Base-by-base conservation (phyloP, 1,140 invertebrate species). In the Condylostylus longicornis region DNA sequence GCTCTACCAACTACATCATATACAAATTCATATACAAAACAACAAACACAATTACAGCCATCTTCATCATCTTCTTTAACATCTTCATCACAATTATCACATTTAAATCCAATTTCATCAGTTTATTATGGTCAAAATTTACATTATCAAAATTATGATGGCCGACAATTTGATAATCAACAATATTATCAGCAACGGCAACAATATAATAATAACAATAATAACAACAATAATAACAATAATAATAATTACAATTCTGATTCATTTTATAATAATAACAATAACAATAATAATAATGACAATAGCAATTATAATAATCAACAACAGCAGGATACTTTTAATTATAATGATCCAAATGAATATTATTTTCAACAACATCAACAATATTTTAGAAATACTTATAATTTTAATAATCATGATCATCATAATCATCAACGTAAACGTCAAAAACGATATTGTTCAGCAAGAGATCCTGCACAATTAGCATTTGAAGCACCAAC, bases 401-500 rank as follows among this genome's bases (percentile, higher is more conserved):
- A n/a, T 25, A n/a, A 25, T n/a, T 8, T 25, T 25, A 25, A 25
- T 8, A 25, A n/a, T 8, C 7, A 25, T 7, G 38, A 34, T 10
- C 45, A 43, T 9, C 18, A 21, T 22, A 3, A 20, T 12, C 25
- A 37, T 53, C 33, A 49, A 43, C 41, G 47, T 39, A 41, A 64
- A 46, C 36, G 52, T 48, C 37, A 52, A 43, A 51, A 57, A 21
- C 64, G 69, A 41, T 70, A 68, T 60, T 71, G 70, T 49, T 67
- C 70, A 4, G 68, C 68, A 37, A 54, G 69, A 41, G 70, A 72
- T 53, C 63, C 73, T 13, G 64, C 69, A 18, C 73, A 74, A 41
- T 54, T 72, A 27, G 71, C 73, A 5, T 73, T 58, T 48, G 56
- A 67, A 20, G 73, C 74, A 39, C 71, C 69, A 34, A 71, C 70